These are phyloP conservation scores for Leptonema lineaticorne DNA, from an alignment of 1,140 invertebrate genomes.

Conservation along the genomic window DNA sequence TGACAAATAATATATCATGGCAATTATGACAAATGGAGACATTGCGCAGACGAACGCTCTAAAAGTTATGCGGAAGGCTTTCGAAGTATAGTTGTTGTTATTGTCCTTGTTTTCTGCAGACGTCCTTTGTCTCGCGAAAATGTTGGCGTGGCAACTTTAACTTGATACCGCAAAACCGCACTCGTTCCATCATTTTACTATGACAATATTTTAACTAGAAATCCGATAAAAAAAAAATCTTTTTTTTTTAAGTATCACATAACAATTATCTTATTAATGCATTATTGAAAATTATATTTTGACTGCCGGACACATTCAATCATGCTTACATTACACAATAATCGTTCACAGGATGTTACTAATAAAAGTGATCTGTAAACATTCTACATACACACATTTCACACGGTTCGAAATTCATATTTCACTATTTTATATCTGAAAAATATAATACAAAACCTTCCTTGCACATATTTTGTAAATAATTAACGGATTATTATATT, in stretches of 20 bases:
- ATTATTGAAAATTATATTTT: too few species aligned
- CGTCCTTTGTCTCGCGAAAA: slow-evolving; percentile 28
- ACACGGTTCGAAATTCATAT: too few species aligned
- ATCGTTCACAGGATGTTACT: background rate
- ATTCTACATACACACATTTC: background rate
- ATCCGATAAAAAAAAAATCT: too few species aligned
- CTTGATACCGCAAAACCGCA: background rate
- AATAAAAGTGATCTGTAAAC: background rate
- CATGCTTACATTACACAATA: background rate
- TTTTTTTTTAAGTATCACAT: too few species aligned
- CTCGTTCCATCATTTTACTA: too few species aligned
- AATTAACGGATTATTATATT: too few species aligned
- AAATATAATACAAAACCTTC: too few species aligned
- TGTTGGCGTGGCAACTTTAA: slow-evolving; percentile 17
- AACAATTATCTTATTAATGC: too few species aligned
- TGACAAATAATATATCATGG: slow-evolving; percentile 38
- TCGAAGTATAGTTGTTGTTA: slow-evolving; percentile 18
- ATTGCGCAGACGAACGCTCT: slow-evolving; percentile 40
- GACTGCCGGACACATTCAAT: slow-evolving; percentile 5
- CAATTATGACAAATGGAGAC: slow-evolving; percentile 43
- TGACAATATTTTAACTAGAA: too few species aligned
- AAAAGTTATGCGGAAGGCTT: slow-evolving; percentile 36
- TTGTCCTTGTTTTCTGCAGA: slow-evolving; percentile 28
- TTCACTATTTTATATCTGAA: too few species aligned
- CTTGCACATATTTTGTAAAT: too few species aligned